Evolutionary conservation across 2,113 vertebrate genomes (phyloP), one percentile per base, ranked within the genome.

Genomic region (Carassius gibelio): DNA sequence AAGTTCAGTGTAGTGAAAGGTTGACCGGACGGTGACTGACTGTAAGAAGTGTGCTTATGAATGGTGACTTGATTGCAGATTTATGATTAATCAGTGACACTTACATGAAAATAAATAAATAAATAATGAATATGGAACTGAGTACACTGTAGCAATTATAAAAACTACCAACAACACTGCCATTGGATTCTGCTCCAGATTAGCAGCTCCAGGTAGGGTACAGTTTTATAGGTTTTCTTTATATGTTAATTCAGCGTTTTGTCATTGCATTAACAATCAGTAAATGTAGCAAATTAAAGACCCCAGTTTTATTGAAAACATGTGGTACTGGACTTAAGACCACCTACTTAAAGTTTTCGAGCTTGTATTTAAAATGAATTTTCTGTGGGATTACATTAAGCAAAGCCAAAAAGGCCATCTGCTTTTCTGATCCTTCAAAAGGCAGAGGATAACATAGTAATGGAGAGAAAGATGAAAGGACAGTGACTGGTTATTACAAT

Each of bases 291-390:
- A 6, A 21, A 17, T 8, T 1, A 74, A 80, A 75, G 15, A 21
- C 14, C n/a, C 15, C 50, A 45, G 55, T 87, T 62, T 88, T 75
- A 52, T 72, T 84, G 45, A 86, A 74, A 75, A 79, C n/a, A 52
- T 71, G 57, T 36, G 38, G 75, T 69, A 57, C 75, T 78, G 55
- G 55, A 76, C 75, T 36, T 57, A 85, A 85, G 36, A 89, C 79
- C 64, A 78, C 75, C 79, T 79, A 85, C 45, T 88, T 89, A 89
- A 89, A 88, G 80, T 88, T 59, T 76, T 82, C 64, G 61, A 74
- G 83, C 30, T 84, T 48, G 71, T 87, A 84, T 86, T 90, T 87
- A 88, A 84, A 85, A 50, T 30, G 23, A 82, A 83, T 86, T 74
- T 86, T 57, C 75, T 59, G 36, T 66, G n/a, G 86, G 86, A 90